Evolutionary conservation across 2,888 invertebrate genomes (phyloP).

Genomic region (Meiosimyza decipiens): DNA sequence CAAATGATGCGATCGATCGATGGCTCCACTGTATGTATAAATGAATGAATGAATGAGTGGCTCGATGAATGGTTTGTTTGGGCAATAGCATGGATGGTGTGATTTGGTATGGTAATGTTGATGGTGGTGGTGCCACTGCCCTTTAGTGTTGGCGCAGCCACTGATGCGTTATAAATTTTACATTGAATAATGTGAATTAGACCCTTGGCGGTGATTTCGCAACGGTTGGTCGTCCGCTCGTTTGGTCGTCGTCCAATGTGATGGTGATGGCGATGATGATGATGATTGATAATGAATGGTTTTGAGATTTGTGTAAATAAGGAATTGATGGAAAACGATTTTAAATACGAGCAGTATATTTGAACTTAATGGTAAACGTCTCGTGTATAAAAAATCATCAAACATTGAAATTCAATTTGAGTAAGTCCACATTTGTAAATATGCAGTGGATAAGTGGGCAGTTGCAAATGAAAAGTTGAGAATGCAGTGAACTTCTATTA

Average conservation of each 20-base stretch:
- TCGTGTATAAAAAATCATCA: no score
- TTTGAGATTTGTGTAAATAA: constrained; percentile 32
- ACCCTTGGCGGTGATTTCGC: constrained; percentile 14
- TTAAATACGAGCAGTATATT: background rate
- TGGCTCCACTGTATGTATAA: background rate
- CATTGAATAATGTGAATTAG: constrained; percentile 31
- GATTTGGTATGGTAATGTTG: no score
- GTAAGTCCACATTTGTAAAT: no score
- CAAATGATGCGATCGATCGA: constrained; percentile 26
- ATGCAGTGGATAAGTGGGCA: no score
- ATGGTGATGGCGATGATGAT: no score
- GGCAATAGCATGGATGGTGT: no score
- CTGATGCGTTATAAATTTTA: constrained; percentile 33
- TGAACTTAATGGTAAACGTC: constrained; percentile 14
- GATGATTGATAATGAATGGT: constrained; percentile 21
- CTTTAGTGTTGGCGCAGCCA: constrained; percentile 27
- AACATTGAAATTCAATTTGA: no score
- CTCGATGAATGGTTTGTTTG: constrained; percentile 13
- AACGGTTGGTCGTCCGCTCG: background rate
- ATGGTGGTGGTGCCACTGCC: background rate
- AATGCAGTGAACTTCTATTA: no score
- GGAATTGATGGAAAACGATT: constrained; percentile 28
- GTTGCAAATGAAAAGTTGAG: no score
- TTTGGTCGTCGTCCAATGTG: no score
- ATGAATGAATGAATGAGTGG: background rate